Evolutionary conservation across 2,797 vertebrate species (phyloP).

Genomic region (Pelochelys cantorii): DNA sequence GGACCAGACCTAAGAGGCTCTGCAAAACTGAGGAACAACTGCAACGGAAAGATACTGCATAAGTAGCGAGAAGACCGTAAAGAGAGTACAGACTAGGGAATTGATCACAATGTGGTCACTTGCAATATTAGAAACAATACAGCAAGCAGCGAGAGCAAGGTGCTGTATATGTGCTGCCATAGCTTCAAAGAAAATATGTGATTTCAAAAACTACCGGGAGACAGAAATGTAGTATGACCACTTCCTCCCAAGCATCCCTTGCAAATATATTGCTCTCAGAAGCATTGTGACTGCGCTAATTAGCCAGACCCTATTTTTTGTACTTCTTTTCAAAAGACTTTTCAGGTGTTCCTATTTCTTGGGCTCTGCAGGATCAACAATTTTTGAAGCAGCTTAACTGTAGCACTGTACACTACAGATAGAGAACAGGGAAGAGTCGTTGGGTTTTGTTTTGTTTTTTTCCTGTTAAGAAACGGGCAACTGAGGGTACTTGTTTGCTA

Average conservation of each 20-base stretch:
- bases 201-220: not conserved
- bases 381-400: not conserved
- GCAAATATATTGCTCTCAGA: not conserved
- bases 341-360: not conserved
- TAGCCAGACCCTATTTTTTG: rapidly evolving
- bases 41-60: not conserved
- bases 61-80: not conserved
- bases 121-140: no score
- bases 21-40: not conserved
- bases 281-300: rapidly evolving
- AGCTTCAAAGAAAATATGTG: not conserved
- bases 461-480: rapidly evolving
- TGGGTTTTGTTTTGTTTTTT: rapidly evolving
- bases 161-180: no score
- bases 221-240: not conserved
- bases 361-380: not conserved
- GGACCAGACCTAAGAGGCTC: not conserved
- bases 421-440: rapidly evolving
- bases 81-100: not conserved
- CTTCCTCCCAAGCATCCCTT: not conserved
- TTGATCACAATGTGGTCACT: no score
- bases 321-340: not conserved
- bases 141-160: not conserved
- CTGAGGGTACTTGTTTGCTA: not conserved
- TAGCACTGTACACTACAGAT: not conserved